Conservation (phyloP, 2,797 vertebrate species). For the Melanotaenia boesemani region DNA sequence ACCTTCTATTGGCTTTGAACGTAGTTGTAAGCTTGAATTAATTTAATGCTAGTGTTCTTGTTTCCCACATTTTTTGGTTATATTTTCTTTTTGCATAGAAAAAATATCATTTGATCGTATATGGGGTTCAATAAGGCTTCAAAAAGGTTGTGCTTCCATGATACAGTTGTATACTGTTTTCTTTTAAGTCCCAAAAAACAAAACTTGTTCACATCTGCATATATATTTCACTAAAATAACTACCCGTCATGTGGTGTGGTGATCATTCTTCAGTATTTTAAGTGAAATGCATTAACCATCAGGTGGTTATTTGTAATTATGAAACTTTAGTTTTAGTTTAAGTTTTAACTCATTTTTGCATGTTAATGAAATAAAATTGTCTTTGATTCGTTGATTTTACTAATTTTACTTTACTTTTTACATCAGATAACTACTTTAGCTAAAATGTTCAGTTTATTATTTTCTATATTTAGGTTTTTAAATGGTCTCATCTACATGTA, state of each 20-base stretch:
- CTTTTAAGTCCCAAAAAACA: background rate
- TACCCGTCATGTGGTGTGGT: background rate
- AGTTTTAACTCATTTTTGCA: background rate
- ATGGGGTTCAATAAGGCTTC: no score
- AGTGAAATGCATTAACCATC: background rate
- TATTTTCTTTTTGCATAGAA: background rate
- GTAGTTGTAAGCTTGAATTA: background rate
- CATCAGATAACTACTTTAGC: no score
- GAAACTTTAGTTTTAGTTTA: no score
- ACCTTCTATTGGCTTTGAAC: background rate
- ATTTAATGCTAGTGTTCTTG: background rate
- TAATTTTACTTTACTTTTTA: no score
- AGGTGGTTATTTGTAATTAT: background rate
- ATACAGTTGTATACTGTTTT: background rate
- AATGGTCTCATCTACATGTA: no score
- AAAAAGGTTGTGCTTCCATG: background rate
- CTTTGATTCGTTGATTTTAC: no score
- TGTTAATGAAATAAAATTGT: no score
- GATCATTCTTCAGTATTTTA: background rate
- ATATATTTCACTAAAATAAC: background rate
- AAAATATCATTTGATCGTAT: background rate
- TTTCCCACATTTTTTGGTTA: background rate
- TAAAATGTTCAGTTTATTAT: no score
- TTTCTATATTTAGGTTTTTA: no score
- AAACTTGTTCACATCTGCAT: background rate